A percentile compares a stretch with the other conserved stretches of the same genome.
Evolutionary conservation across 2,888 invertebrate genomes (phyloP).

Genomic region (Polyommatus iphigenia): DNA sequence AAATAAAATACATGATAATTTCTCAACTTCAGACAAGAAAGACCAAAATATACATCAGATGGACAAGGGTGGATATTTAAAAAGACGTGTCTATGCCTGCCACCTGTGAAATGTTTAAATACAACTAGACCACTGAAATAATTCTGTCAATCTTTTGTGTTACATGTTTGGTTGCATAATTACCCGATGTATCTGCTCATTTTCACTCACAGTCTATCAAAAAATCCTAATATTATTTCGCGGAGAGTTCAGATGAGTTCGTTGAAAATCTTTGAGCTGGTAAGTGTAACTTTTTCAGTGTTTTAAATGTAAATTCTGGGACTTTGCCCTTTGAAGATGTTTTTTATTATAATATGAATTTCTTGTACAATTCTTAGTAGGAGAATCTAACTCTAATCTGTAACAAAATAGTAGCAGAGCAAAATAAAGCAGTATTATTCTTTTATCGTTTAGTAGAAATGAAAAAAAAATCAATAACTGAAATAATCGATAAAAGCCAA

Average conservation of each 20-base stretch:
- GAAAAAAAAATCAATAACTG: not conserved
- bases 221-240: not conserved
- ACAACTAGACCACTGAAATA: too few relatives aligned
- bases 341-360: not conserved
- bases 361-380: not conserved
- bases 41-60: too few relatives aligned
- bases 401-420: not conserved
- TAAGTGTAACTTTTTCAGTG: slow-evolving; percentile 2
- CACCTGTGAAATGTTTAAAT: too few relatives aligned
- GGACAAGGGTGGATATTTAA: too few relatives aligned
- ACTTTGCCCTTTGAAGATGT: slow-evolving; percentile 12
- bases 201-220: not conserved
- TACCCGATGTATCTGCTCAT: too few relatives aligned
- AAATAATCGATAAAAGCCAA: not conserved
- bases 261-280: not conserved
- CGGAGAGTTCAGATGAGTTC: not conserved
- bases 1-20: too few relatives aligned
- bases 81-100: too few relatives aligned
- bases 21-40: too few relatives aligned
- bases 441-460: not conserved
- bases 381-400: not conserved
- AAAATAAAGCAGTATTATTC: not conserved
- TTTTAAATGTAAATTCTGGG: slow-evolving; percentile 9
- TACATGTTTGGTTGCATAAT: too few relatives aligned
- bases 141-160: too few relatives aligned